A percentile compares a stretch with the other conserved stretches of the same genome.
Conservation (phyloP, 2,888 invertebrate species). For the Caenorhabditis sp. region DNA sequence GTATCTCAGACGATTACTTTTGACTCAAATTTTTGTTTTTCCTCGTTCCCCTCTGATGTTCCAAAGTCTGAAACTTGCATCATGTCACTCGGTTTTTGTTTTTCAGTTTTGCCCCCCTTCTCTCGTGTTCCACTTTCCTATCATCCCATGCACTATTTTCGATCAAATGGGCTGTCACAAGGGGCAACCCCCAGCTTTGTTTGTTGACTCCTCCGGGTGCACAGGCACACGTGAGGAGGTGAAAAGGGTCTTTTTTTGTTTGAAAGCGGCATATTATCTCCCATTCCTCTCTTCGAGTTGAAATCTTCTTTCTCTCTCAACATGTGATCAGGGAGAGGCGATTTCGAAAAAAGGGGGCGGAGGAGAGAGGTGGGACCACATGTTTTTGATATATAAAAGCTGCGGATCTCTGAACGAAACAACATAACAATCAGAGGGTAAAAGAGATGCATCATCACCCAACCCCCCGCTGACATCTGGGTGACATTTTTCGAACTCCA, state of each 20-base stretch:
- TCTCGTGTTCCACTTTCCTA: not conserved
- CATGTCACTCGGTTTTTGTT: not conserved
- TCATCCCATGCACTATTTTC: not conserved
- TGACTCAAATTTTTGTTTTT: not conserved
- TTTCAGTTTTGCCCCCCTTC: not conserved
- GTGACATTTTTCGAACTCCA: not conserved
- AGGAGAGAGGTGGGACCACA: conserved; percentile 3
- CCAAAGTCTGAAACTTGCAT: conserved; percentile 9
- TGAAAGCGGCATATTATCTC: not conserved
- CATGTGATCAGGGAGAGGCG: not conserved
- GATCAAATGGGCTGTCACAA: conserved; percentile 16
- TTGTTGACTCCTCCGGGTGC: conserved; percentile 1
- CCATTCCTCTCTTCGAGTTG: not conserved
- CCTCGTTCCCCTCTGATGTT: not conserved
- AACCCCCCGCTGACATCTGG: not conserved
- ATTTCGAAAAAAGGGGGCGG: conserved; percentile 1
- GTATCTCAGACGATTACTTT: not conserved
- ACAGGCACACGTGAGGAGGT: conserved; percentile 3
- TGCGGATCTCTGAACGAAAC: conserved; percentile 5
- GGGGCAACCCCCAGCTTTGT: conserved; percentile 1
- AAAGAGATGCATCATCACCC: conserved; percentile 1
- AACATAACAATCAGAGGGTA: not conserved
- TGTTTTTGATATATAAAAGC: conserved; percentile 21
- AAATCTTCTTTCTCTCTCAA: not conserved
- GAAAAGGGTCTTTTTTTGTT: not conserved